Evolutionary conservation across 2,888 invertebrate genomes (phyloP).

Genomic region (Andrena marginata): DNA sequence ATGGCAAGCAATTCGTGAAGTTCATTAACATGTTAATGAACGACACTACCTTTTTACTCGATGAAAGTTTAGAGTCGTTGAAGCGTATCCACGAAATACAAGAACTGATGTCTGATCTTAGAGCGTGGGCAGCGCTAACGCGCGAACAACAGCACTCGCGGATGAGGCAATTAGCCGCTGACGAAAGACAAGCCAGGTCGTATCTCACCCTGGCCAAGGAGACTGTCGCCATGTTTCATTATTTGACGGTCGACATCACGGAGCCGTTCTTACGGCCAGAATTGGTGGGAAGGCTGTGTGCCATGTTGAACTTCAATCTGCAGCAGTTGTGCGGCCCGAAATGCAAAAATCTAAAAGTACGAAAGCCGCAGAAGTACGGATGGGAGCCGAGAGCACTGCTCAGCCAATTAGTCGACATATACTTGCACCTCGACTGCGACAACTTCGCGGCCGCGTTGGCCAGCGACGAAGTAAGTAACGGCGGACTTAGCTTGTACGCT

Average conservation of each 20-base stretch:
- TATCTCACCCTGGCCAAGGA: conserved; percentile 97
- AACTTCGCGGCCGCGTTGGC: conserved; percentile 96
- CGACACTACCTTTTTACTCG: conserved; percentile 98
- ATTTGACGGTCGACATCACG: conserved; percentile 96
- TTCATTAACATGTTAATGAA: conserved; percentile 99
- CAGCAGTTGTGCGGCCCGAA: conserved; percentile 98
- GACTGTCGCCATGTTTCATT: conserved; percentile 99
- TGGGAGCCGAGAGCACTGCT: conserved; percentile 98
- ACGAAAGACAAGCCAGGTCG: conserved; percentile 95
- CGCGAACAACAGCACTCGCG: conserved; percentile 91
- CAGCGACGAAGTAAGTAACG: conserved; percentile 93
- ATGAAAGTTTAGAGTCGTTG: conserved; percentile 97
- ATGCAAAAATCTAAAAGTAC: conserved; percentile 97
- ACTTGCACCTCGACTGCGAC: conserved; percentile 97
- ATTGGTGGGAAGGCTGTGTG: conserved; percentile 96
- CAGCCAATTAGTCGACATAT: conserved; percentile 97
- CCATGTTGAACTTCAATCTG: conserved; percentile 99
- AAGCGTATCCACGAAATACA: conserved; percentile 96
- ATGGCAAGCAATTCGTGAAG: conserved; percentile 96
- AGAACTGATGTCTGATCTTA: conserved; percentile 91
- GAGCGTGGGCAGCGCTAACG: conserved; percentile 89
- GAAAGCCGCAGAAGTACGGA: conserved; percentile 97
- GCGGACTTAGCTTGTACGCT: too few species aligned
- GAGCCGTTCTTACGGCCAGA: conserved; percentile 98
- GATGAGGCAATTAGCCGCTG: conserved; percentile 92